Evolutionary conservation across 2,113 vertebrate genomes (phyloP), one percentile per base, ranked within the genome.

Genomic region (Phaethon lepturus): DNA sequence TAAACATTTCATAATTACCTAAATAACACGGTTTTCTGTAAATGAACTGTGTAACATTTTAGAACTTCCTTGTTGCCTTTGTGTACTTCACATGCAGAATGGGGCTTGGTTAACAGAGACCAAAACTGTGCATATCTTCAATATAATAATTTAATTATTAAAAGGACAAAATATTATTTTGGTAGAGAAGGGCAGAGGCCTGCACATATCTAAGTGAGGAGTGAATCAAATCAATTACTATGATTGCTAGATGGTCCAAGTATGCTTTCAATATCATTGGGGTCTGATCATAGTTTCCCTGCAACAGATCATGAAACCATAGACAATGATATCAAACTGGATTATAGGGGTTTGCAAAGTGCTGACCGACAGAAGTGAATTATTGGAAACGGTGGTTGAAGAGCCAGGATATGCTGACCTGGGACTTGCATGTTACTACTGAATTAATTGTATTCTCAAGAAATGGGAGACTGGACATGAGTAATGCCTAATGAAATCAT

Each of bases 341-440:
- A 50, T 19, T 17, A 60, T 2, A 26, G 31, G 11, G 4, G 6
- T 20, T 77, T 66, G 50, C 4, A 44, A 60, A 60, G 19, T 2
- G 0, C 12, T 59, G 24, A 17, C 33, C 69, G 19, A 3, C 59
- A 58, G 23, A 56, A 81, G 15, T 23, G 11, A 3, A 7, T 56
- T 86, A 13, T 28, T 76, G 11, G 42, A 64, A 89, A 53, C 20
- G 29, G 6, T 26, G 38, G 5, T 35, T 26, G 5, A 15, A 53
- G 7, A 45, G 11, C 28, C 49, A 76, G 35, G 13, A 73, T n/a
- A n/a, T 67, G 24, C 24, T 47, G 38, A 52, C 18, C 19, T 17
- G 3, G 3, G 44, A 55, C n/a, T 76, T 55, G 7, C 0, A 1
- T 19, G 17, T 50, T 75, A 13, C 23, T 28, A 25, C 13, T 56